Evolutionary conservation across 2,888 invertebrate genomes (phyloP).

Genomic region (Oligia strigilis): DNA sequence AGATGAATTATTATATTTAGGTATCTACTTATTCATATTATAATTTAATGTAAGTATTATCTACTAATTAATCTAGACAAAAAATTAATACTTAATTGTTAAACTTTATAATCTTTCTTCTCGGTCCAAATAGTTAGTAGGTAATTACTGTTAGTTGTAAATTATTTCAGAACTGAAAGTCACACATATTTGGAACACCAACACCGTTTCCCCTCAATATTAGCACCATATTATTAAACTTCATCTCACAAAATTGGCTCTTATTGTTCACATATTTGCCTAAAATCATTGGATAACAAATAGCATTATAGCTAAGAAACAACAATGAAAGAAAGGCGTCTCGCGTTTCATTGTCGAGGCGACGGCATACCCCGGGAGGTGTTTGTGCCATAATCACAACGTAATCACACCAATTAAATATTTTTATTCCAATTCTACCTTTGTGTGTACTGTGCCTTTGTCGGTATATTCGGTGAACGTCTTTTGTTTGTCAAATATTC

Average conservation of each 20-base stretch:
- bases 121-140: neutral
- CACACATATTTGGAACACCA: neutral
- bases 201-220: neutral
- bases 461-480: constrained; percentile 78
- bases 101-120: neutral
- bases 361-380: constrained; percentile 81
- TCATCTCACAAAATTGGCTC: constrained; percentile 25
- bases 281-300: constrained; percentile 65
- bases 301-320: constrained; percentile 52
- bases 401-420: constrained; percentile 89
- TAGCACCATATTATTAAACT: neutral
- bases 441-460: constrained; percentile 82
- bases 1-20: constrained; percentile 43
- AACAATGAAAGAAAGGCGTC: constrained; percentile 66
- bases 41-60: neutral
- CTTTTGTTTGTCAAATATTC: constrained; percentile 79
- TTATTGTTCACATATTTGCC: constrained; percentile 54
- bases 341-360: constrained; percentile 65
- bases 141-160: neutral
- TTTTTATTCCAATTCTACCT: constrained; percentile 87
- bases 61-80: neutral
- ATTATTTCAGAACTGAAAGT: neutral
- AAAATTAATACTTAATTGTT: neutral
- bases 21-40: constrained; percentile 8
- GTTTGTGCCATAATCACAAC: constrained; percentile 85